Conservation (phyloP, 2,113 vertebrate species). For the Anoplopoma fimbria region DNA sequence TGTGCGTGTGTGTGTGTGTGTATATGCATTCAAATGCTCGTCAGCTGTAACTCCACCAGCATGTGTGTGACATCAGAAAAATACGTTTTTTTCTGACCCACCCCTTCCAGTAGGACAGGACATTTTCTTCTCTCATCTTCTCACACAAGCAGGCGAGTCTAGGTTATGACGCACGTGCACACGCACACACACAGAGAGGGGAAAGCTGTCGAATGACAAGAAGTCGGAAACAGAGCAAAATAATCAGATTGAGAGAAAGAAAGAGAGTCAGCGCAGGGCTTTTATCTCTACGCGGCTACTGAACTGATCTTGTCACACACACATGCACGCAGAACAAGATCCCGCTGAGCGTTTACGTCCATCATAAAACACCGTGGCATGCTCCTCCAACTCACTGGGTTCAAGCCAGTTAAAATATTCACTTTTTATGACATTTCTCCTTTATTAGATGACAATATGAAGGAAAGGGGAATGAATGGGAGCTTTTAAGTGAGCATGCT, state of each 20-base stretch:
- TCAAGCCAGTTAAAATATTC: constrained; percentile 31
- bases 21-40: constrained; percentile 4
- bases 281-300: constrained; percentile 4
- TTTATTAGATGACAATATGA: constrained; percentile 5
- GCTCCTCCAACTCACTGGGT: constrained; percentile 11
- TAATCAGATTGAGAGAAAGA: not conserved
- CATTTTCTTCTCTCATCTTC: constrained; percentile 43
- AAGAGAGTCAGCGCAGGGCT: not conserved
- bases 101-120: constrained; percentile 36
- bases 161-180: constrained; percentile 28
- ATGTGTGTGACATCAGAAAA: constrained; percentile 64
- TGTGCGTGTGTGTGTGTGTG: not conserved
- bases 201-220: not conserved
- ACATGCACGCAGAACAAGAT: not conserved
- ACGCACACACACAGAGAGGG: not conserved
- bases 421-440: constrained; percentile 9
- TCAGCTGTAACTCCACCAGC: constrained; percentile 54
- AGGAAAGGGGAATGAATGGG: not conserved
- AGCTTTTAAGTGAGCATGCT: not conserved
- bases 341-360: constrained; percentile 14
- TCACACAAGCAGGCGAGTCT: constrained; percentile 8
- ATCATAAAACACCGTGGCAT: constrained; percentile 25
- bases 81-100: constrained; percentile 19
- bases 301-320: constrained; percentile 17
- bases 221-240: not conserved